phyloP scores from a whole-genome alignment of 2,113 vertebrate species.

The Prunella fulvescens region DNA sequence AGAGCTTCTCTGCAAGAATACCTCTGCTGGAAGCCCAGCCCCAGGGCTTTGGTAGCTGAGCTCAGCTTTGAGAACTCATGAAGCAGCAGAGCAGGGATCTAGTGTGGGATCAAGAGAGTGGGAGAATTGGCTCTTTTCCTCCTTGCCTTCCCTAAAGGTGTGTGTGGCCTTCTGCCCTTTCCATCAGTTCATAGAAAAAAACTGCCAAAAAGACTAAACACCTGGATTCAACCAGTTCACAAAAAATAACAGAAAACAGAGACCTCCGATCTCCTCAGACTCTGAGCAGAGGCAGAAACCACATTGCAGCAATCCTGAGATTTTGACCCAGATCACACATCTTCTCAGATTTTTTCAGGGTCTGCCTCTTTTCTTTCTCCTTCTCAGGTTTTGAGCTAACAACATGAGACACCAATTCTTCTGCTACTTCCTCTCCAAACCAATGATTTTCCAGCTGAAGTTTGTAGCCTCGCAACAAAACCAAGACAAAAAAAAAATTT shows the following conservation, averaged over 20 bases:
- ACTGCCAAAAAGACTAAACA: neutral
- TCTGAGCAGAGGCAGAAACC: neutral
- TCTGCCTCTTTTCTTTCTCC: neutral
- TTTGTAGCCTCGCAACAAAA: neutral
- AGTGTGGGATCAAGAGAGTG: fast-evolving
- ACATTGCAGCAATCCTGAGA: neutral
- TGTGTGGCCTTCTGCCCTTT: neutral
- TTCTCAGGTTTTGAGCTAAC: neutral
- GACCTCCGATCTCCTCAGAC: neutral
- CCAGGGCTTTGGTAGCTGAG: neutral
- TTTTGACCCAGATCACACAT: neutral
- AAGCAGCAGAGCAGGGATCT: neutral
- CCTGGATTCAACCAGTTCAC: neutral
- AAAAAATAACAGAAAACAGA: neutral
- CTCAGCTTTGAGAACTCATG: neutral
- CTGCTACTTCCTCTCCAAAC: neutral
- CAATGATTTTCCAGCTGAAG: neutral
- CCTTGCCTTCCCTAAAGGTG: neutral
- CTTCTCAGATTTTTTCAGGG: neutral
- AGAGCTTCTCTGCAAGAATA: neutral
- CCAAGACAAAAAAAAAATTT: neutral
- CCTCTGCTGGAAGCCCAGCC: neutral
- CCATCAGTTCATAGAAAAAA: neutral
- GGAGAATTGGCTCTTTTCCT: neutral
- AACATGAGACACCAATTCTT: neutral